Evolutionary conservation across 2,797 vertebrate genomes (phyloP).

Genomic region (Typhlichthys subterraneus): DNA sequence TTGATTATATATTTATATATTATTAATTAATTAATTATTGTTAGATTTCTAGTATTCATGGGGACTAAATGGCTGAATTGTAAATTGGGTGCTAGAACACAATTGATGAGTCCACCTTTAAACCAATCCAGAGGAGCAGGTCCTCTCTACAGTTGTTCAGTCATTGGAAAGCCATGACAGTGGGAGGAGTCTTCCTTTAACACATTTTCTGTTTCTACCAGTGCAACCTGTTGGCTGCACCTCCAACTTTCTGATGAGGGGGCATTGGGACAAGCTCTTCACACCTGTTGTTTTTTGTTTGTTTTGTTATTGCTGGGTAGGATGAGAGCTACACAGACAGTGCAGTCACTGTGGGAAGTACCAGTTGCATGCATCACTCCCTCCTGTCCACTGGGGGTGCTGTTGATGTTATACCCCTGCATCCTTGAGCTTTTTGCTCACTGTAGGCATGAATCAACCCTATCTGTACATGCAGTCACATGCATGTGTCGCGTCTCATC

Average conservation of each 20-base stretch:
- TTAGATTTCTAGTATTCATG: too few relatives aligned
- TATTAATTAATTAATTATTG: too few relatives aligned
- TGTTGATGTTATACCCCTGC: constrained; percentile 62
- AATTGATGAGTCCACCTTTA: neutral
- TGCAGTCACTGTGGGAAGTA: constrained; percentile 64
- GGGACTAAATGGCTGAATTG: too few relatives aligned
- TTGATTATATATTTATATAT: too few relatives aligned
- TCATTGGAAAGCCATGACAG: constrained; percentile 70
- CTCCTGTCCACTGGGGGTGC: constrained; percentile 63
- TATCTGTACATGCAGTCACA: constrained; percentile 59
- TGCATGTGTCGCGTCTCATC: constrained; percentile 63
- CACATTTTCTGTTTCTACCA: constrained; percentile 79
- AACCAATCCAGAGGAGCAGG: constrained; percentile 6
- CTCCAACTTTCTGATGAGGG: constrained; percentile 58
- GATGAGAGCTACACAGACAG: constrained; percentile 61
- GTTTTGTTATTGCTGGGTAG: constrained; percentile 54
- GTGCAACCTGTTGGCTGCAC: constrained; percentile 71
- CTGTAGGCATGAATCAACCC: constrained; percentile 66
- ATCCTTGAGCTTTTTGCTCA: constrained; percentile 63
- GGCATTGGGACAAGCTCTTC: constrained; percentile 65
- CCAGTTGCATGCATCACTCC: constrained; percentile 74
- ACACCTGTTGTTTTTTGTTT: constrained; percentile 47
- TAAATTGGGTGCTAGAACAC: too few relatives aligned
- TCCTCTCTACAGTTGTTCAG: constrained; percentile 8
- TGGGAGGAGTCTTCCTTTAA: constrained; percentile 62